Percentiles rank a stretch among this genome's conserved stretches.
phyloP scores from a whole-genome alignment of 2,797 vertebrate genomes.

The Fistularia commersonii region DNA sequence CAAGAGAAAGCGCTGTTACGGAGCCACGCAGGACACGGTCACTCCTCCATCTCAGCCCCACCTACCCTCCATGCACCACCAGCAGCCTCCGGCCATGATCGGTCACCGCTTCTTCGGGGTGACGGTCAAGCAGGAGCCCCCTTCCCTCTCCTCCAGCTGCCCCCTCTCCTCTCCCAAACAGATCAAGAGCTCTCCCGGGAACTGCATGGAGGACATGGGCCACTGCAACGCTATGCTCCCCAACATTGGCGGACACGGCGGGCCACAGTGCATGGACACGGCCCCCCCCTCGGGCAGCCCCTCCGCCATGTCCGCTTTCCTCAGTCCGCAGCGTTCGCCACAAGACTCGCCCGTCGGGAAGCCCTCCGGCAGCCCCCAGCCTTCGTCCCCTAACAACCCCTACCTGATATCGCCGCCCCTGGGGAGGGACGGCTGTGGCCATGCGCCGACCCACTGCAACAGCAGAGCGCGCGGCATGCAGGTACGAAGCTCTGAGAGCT shows the following conservation, averaged over 20 bases:
- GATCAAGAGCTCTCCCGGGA: slow-evolving; percentile 63
- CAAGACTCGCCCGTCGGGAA: slow-evolving; percentile 86
- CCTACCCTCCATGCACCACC: slow-evolving; percentile 68
- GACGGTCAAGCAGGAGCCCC: slow-evolving; percentile 88
- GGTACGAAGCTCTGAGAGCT: slow-evolving; percentile 62
- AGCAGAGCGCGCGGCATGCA: slow-evolving; percentile 76
- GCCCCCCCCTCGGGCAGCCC: slow-evolving; percentile 68
- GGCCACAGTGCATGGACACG: slow-evolving; percentile 64
- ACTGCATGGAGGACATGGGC: slow-evolving; percentile 74
- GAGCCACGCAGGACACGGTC: slow-evolving; percentile 71
- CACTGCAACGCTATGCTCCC: slow-evolving; percentile 70
- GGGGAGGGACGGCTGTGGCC: slow-evolving; percentile 75
- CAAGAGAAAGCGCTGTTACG: slow-evolving; percentile 83
- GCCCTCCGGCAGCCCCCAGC: slow-evolving; percentile 82
- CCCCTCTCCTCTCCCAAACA: slow-evolving; percentile 84
- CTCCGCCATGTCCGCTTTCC: slow-evolving; percentile 82
- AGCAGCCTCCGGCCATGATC: slow-evolving; percentile 71
- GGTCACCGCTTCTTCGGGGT: slow-evolving; percentile 83
- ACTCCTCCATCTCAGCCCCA: slow-evolving; percentile 36
- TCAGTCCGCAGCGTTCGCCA: slow-evolving; percentile 93
- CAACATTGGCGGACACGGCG: slow-evolving; percentile 58
- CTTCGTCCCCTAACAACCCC: slow-evolving; percentile 85
- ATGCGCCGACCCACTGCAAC: slow-evolving; percentile 67
- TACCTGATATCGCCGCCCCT: slow-evolving; percentile 80
- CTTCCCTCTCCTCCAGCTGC: slow-evolving; percentile 81